Percentiles rank a stretch among this genome's conserved stretches.
Evolutionary conservation across 2,888 invertebrate genomes (phyloP).

Genomic region (Brenthis daphne): DNA sequence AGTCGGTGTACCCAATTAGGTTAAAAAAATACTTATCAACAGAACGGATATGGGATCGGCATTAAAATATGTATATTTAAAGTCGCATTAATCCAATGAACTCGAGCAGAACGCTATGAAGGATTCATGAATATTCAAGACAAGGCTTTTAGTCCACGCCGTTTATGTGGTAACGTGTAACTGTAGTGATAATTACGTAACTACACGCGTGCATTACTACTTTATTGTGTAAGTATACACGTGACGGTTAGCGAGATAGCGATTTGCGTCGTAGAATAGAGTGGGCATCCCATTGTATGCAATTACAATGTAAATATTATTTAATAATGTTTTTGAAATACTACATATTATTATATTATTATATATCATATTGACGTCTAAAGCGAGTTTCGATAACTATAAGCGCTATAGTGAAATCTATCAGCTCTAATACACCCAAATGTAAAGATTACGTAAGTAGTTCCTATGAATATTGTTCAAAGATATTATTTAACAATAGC

Average conservation of each 20-base stretch:
- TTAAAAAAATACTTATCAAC: too few relatives aligned
- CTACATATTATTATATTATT: too few relatives aligned
- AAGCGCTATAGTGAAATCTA: too few relatives aligned
- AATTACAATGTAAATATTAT: neutral
- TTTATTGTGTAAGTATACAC: slow-evolving; percentile 14
- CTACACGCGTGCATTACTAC: slow-evolving; percentile 1
- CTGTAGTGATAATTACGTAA: slow-evolving; percentile 14
- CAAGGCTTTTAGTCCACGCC: slow-evolving; percentile 5
- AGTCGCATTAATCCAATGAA: slow-evolving; percentile 2
- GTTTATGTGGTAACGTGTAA: slow-evolving; percentile 10
- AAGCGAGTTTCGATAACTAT: too few relatives aligned
- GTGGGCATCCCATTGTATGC: slow-evolving; percentile 1
- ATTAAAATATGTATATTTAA: neutral
- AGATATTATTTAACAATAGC: too few relatives aligned
- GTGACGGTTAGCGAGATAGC: slow-evolving; percentile 5
- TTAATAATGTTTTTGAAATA: too few relatives aligned
- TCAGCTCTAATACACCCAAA: too few relatives aligned
- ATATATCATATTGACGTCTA: too few relatives aligned
- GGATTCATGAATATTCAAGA: slow-evolving; percentile 17
- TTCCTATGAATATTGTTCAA: too few relatives aligned
- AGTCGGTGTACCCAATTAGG: too few relatives aligned
- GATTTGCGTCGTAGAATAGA: slow-evolving; percentile 3
- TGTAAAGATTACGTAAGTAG: too few relatives aligned
- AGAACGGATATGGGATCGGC: neutral
- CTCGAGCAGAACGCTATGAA: slow-evolving; percentile 3